Evolutionary conservation across 2,113 vertebrate species (phyloP).

Genomic region (Bos javanicus): DNA sequence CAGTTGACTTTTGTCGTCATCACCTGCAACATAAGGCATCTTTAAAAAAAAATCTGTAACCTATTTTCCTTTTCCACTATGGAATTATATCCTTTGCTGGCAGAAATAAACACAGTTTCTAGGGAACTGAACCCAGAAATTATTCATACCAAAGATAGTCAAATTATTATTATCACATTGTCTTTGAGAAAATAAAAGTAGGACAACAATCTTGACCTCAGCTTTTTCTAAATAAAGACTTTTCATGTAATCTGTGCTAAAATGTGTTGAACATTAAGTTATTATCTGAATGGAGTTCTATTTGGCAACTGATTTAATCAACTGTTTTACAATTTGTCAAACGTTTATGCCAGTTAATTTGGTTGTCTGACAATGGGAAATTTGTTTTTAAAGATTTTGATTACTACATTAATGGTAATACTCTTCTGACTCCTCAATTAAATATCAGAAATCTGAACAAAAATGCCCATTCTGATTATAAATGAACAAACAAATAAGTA

Average conservation of each 20-base stretch:
- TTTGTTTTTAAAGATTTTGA: constrained; percentile 33
- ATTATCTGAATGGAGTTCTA: constrained; percentile 38
- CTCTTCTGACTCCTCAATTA: neutral
- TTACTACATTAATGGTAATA: neutral
- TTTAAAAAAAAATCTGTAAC: neutral
- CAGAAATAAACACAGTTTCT: neutral
- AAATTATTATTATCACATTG: neutral
- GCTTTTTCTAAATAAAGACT: constrained; percentile 46
- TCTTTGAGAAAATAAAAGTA: constrained; percentile 13
- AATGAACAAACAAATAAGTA: neutral
- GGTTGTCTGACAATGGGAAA: constrained; percentile 25
- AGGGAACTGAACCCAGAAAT: constrained; percentile 7
- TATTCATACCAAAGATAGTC: neutral
- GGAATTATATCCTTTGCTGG: neutral
- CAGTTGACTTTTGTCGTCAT: neutral
- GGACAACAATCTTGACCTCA: neutral
- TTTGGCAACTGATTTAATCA: constrained; percentile 51
- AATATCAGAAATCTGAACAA: neutral
- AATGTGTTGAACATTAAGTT: neutral
- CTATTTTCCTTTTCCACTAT: neutral
- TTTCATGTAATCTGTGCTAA: neutral
- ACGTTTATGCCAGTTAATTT: constrained; percentile 26
- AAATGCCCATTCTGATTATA: neutral
- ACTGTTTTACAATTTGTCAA: constrained; percentile 39
- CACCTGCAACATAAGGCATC: neutral